Evolutionary conservation across 2,797 vertebrate genomes (phyloP).

Genomic region (Smutsia temminckii): DNA sequence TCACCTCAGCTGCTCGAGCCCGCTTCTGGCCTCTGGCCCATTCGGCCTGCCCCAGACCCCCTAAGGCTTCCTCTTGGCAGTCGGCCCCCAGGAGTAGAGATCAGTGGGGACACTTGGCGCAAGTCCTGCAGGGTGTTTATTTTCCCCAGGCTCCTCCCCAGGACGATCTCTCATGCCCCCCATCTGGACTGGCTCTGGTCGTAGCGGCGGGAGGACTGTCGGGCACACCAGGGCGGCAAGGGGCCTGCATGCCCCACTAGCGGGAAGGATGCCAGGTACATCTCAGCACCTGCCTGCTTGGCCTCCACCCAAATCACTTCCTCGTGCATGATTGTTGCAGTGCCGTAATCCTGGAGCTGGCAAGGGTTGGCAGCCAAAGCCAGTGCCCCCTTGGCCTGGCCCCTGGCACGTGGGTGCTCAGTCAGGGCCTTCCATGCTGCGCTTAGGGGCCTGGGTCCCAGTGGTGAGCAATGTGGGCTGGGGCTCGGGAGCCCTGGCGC

Average conservation of each 20-base stretch:
- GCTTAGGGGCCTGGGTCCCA: neutral
- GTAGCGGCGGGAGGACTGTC: constrained; percentile 69
- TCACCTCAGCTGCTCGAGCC: neutral
- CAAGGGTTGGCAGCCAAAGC: neutral
- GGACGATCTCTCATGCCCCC: constrained; percentile 70
- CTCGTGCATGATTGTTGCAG: constrained; percentile 33
- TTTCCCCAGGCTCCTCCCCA: constrained; percentile 74
- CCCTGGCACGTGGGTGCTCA: neutral
- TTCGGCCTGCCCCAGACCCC: neutral
- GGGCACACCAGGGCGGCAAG: constrained; percentile 65
- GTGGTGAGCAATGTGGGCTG: neutral
- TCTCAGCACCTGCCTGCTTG: constrained; percentile 62
- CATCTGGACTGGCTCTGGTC: constrained; percentile 69
- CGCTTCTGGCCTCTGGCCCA: neutral
- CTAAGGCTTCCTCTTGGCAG: neutral
- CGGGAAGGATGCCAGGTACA: constrained; percentile 75
- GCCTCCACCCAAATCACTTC: constrained; percentile 54
- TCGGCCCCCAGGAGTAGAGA: neutral
- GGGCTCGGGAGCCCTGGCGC: rapidly evolving
- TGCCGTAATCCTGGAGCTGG: neutral
- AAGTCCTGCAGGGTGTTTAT: constrained; percentile 70
- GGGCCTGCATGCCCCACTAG: constrained; percentile 60
- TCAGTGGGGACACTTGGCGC: neutral
- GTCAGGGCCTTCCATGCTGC: neutral
- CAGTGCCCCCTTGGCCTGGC: neutral